A percentile compares a stretch with the other conserved stretches of the same genome.
phyloP scores from a whole-genome alignment of 2,797 vertebrate species.

The Cynopterus sphinx region DNA sequence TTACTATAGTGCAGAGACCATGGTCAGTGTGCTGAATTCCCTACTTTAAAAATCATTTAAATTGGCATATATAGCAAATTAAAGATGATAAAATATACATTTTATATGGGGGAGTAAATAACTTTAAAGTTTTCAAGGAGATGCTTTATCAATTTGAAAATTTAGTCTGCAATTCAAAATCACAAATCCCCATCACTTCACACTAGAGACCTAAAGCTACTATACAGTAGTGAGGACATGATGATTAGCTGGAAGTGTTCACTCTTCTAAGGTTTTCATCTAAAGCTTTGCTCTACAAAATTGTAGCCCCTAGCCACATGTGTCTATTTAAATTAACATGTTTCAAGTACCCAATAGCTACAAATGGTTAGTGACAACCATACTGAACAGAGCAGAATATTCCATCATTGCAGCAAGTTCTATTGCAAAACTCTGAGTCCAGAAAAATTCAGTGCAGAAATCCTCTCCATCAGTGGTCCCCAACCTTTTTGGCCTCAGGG shows the following conservation, averaged over 20 bases:
- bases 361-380: not conserved
- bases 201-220: not conserved
- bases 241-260: not conserved
- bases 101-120: not conserved
- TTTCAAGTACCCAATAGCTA: not conserved
- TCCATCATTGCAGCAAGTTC: not conserved
- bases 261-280: not conserved
- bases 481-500: too few relatives aligned
- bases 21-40: not conserved
- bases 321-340: not conserved
- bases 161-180: constrained; percentile 38
- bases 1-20: not conserved
- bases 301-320: not conserved
- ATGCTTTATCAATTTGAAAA: constrained; percentile 46
- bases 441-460: constrained; percentile 9
- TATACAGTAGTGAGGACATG: not conserved
- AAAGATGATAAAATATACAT: not conserved
- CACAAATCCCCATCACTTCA: constrained; percentile 1
- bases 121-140: constrained; percentile 24
- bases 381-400: not conserved
- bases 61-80: not conserved
- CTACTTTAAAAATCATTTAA: constrained; percentile 1
- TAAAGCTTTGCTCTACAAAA: constrained; percentile 41
- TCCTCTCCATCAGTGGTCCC: not conserved
- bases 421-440: not conserved